Percentiles rank a stretch among this genome's conserved stretches.
phyloP scores from a whole-genome alignment of 2,113 vertebrate species.

The Dryoscopus gambensis region DNA sequence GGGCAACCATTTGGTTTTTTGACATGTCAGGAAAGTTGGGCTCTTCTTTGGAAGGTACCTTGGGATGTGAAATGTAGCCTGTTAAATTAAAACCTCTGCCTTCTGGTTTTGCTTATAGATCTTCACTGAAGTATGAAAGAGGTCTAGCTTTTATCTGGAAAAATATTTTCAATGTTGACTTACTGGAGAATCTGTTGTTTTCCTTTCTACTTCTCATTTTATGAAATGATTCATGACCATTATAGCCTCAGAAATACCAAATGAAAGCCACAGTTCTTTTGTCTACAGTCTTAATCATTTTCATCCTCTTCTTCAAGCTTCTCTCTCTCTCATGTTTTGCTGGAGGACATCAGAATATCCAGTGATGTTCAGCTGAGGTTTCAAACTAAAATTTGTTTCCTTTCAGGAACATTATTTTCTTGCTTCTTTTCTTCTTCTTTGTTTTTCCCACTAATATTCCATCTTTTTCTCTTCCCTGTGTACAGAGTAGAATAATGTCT shows the following conservation, averaged over 20 bases:
- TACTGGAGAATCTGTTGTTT: constrained; percentile 53
- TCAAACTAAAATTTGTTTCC: constrained; percentile 16
- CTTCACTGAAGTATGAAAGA: background rate
- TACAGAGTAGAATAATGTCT: background rate
- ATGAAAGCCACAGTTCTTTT: constrained; percentile 52
- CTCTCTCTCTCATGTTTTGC: constrained; percentile 30
- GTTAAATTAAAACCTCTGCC: background rate
- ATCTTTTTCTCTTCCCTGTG: background rate
- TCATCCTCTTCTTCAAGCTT: constrained; percentile 51
- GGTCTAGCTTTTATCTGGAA: constrained; percentile 36
- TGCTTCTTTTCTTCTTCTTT: background rate
- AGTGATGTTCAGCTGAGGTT: constrained; percentile 19
- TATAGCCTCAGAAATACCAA: constrained; percentile 60
- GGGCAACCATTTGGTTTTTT: background rate
- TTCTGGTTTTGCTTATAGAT: constrained; percentile 1
- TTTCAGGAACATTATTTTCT: background rate
- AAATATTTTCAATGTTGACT: constrained; percentile 43
- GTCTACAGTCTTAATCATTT: constrained; percentile 55
- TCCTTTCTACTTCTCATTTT: constrained; percentile 53
- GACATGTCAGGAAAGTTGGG: background rate
- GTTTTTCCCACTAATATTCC: background rate
- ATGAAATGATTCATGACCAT: constrained; percentile 59
- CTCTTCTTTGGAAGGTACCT: background rate
- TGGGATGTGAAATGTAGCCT: background rate
- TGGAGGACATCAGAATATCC: constrained; percentile 43